Base-by-base conservation (phyloP, 1,140 invertebrate species). In the Drosophila mayri region DNA sequence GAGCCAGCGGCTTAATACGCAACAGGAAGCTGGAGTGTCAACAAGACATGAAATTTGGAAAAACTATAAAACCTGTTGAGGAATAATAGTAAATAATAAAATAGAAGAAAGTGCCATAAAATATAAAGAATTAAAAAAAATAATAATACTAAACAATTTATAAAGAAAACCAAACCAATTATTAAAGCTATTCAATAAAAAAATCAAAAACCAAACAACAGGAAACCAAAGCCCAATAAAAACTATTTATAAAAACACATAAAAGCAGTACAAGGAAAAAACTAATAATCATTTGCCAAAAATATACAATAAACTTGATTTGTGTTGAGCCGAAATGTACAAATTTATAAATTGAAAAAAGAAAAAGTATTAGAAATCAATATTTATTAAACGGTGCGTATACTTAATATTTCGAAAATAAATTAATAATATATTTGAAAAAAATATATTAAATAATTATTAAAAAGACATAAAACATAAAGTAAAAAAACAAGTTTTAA, bases 1-100 rank as follows among this genome's bases (percentile, higher is more conserved):
- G 54, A 59, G 77, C 76, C 85, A 70, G 66, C 62, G 68, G 72
- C 77, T 88, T 78, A 88, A 88, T 88, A 64, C 73, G 80, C 73
- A 76, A 41, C 76, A 73, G 77, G 76, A 88, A 90, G 77, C 70
- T 84, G 73, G 70, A 61, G 65, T 72, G 84, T 55, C 67, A 88
- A 88, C 85, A 71, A 74, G 67, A 64, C 61, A 30, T 22, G 16
- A 50, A 60, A 54, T 30, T 35, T 1, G 8, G 50, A 25, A 54
- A 14, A 54, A 38, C 52, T 54, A 54, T 54, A 10, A 54, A 6
- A 22, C 11, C 11, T 38, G 7, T 38, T 8, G 1, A 16, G 20
- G 20, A 3, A 22, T 25, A 38, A 38, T 54, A 54, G 38, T 54
- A 38, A 61, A 32, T 22, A 22, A n/a, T n/a, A 11, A 61, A 43